Base-by-base conservation (phyloP, 1,140 invertebrate genomes). In the Drosophila asahinai region DNA sequence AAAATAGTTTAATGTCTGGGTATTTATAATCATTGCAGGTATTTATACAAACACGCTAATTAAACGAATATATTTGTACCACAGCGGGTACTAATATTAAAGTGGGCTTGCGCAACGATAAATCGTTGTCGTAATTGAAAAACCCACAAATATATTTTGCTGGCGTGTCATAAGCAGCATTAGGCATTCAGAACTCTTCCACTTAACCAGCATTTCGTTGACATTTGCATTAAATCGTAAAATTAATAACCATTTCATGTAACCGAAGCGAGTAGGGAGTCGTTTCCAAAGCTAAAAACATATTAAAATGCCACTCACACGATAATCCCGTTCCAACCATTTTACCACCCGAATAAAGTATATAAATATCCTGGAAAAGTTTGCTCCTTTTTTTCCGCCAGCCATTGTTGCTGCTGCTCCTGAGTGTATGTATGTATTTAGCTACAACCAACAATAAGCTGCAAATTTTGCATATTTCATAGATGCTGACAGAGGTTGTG, bases 241-340 rank as follows among this genome's bases (percentile, higher is more conserved):
- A 80, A 89, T 90, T 89, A 89, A 89, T 89, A 89, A 80, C 78
- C 84, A 81, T 81, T 84, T 81, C 66, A 68, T 76, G 66, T 66
- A 48, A 38, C 19, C 45, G 17, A 58, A 70, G 59, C 40, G 17
- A 12, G 9, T 15, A 42, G 40, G 19, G 58, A 42, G 36, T 17
- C n/a, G 17, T 87, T 87, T 80, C 52, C 55, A 7, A 47, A 30
- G 80, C 82, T 75, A 67, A 70, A 80, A 89, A 87, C 87, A 89
- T 89, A 89, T 89, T 89, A 89, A 89, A 89, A 89, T 89, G 84
- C 84, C 84, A 89, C 84, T 89, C 86, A 84, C 74, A 89, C 66
- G 84, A 72, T 87, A 87, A 87, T 74, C 70, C 65, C 77, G 63
- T 70, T 71, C 86, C 77, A 60, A 38, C 60, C 62, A 67, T 66